phyloP scores from a whole-genome alignment of 2,888 invertebrate species.

The Dynastes hyllus region DNA sequence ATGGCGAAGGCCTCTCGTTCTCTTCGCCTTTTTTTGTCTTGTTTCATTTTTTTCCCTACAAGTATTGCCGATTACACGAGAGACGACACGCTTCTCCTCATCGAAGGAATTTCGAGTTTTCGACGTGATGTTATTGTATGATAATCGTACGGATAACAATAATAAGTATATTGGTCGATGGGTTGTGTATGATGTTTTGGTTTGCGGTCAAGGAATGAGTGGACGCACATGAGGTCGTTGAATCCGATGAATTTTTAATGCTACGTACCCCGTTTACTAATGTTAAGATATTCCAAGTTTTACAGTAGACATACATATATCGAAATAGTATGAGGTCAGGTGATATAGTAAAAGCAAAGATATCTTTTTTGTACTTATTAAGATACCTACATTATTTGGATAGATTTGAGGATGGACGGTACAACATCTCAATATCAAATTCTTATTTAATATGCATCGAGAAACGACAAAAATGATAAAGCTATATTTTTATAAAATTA shows the following conservation, averaged over 20 bases:
- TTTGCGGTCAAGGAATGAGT: slow-evolving; percentile 35
- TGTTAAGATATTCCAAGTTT: neutral
- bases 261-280: slow-evolving; percentile 4
- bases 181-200: slow-evolving; percentile 16
- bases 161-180: slow-evolving; percentile 42
- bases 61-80: slow-evolving; percentile 20
- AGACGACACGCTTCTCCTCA: slow-evolving; percentile 20
- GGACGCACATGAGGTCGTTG: slow-evolving; percentile 32
- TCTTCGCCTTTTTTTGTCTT: neutral
- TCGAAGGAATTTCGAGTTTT: slow-evolving; percentile 31
- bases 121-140: slow-evolving; percentile 45
- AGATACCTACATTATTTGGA: no score
- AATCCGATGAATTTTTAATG: slow-evolving; percentile 13
- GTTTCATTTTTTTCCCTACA: slow-evolving; percentile 4
- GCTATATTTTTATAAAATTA: no score
- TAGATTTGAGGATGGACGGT: no score
- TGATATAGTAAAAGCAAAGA: no score
- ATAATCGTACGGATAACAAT: slow-evolving; percentile 36
- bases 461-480: no score
- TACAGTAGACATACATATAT: no score
- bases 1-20: neutral
- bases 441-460: no score
- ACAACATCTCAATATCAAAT: no score
- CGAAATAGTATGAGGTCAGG: no score
- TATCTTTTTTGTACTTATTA: no score